Evolutionary conservation across 2,888 invertebrate species (phyloP).

Genomic region (Erebia palarica): DNA sequence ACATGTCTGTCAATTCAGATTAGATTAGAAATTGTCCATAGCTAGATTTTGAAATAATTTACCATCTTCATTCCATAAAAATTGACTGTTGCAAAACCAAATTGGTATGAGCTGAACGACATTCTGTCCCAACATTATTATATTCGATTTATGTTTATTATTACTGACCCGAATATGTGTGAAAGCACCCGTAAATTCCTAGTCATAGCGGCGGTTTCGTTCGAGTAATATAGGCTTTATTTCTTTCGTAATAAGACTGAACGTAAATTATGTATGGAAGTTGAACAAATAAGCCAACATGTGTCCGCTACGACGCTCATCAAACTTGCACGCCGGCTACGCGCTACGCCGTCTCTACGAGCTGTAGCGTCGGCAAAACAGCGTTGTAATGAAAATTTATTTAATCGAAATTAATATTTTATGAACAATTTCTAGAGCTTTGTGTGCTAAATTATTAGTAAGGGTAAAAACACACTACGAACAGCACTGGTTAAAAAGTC

Average conservation of each 20-base stretch:
- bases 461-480: neutral
- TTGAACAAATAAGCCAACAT: slow-evolving; percentile 69
- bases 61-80: neutral
- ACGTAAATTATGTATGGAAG: slow-evolving; percentile 37
- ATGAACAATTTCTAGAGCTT: slow-evolving; percentile 4
- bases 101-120: neutral
- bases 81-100: neutral
- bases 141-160: slow-evolving; percentile 15
- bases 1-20: too few species aligned
- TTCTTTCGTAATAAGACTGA: slow-evolving; percentile 29
- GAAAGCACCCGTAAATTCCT: slow-evolving; percentile 15
- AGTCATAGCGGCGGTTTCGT: slow-evolving; percentile 3
- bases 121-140: neutral
- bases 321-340: slow-evolving; percentile 66
- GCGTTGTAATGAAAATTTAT: slow-evolving; percentile 2
- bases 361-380: slow-evolving; percentile 24
- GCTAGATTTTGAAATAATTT: too few species aligned
- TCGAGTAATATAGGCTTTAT: slow-evolving; percentile 29
- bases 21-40: too few species aligned
- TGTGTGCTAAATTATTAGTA: neutral
- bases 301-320: slow-evolving; percentile 69
- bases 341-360: slow-evolving; percentile 30
- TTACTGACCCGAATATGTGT: slow-evolving; percentile 11
- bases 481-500: too few species aligned
- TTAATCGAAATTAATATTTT: slow-evolving; percentile 9